Conservation (phyloP, 2,113 vertebrate species). For the Ploceus nigricollis region DNA sequence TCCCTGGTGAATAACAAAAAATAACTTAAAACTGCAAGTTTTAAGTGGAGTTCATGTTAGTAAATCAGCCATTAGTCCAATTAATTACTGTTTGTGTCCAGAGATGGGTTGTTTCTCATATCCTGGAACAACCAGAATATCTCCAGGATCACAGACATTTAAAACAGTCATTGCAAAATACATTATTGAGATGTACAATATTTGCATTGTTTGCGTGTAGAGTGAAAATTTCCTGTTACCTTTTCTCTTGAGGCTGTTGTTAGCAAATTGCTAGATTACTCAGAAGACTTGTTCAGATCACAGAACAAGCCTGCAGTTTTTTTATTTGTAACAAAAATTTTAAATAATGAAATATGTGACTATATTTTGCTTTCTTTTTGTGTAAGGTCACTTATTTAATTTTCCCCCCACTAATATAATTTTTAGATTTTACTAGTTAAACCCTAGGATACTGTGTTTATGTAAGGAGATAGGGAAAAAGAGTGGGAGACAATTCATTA, state of each 20-base stretch:
- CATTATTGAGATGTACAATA: neutral
- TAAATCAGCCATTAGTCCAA: neutral
- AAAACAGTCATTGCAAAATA: neutral
- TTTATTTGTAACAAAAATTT: neutral
- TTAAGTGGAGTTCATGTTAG: neutral
- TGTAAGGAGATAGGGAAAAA: neutral
- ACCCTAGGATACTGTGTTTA: neutral
- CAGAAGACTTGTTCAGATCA: neutral
- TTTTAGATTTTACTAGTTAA: neutral
- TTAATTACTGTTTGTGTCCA: neutral
- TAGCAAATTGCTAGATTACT: conserved; percentile 17
- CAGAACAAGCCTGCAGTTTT: neutral
- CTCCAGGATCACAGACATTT: neutral
- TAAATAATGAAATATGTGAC: neutral
- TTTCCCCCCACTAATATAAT: neutral
- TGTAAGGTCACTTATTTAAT: neutral
- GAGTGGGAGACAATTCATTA: neutral
- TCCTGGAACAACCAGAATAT: neutral
- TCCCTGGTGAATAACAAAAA: neutral
- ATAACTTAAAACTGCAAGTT: neutral
- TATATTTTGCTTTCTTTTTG: neutral
- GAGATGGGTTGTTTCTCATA: neutral
- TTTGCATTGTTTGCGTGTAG: neutral
- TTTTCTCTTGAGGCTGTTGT: neutral
- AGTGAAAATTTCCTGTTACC: neutral